Evolutionary conservation across 2,888 invertebrate genomes (phyloP).

Genomic region (Cordilura impudica): DNA sequence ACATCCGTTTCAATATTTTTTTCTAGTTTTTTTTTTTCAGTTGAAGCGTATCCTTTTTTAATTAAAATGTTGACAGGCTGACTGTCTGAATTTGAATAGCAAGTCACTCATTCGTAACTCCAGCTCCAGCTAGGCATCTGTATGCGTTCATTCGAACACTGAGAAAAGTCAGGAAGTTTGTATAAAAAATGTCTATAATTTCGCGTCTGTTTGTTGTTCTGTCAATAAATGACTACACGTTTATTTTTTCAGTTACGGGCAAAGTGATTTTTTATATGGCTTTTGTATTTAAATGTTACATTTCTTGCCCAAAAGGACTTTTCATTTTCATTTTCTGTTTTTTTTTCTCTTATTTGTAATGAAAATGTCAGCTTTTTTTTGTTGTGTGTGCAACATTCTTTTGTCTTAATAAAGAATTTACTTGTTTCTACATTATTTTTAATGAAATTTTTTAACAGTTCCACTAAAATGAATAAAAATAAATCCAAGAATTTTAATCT

Average conservation of each 20-base stretch:
- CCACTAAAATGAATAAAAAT: slow-evolving; percentile 5
- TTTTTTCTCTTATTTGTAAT: slow-evolving; percentile 2
- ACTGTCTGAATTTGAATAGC: slow-evolving; percentile 61
- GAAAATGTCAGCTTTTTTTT: slow-evolving; percentile 18
- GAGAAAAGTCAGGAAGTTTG: slow-evolving; percentile 1
- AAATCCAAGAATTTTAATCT: slow-evolving; percentile 7
- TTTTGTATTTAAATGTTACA: slow-evolving; percentile 8
- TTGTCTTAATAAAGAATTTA: slow-evolving; percentile 32
- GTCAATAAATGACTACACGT: slow-evolving; percentile 64
- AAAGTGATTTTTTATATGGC: slow-evolving; percentile 55
- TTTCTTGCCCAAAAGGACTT: neutral
- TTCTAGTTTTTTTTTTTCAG: slow-evolving; percentile 39
- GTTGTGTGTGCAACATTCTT: slow-evolving; percentile 11
- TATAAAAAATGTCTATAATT: slow-evolving; percentile 36
- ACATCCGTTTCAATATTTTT: slow-evolving; percentile 59
- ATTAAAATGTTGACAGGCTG: slow-evolving; percentile 78
- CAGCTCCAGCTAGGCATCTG: neutral
- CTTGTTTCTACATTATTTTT: slow-evolving; percentile 8
- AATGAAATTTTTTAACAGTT: slow-evolving; percentile 1
- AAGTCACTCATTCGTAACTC: slow-evolving; percentile 49
- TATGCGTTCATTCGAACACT: neutral
- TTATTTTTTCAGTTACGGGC: neutral
- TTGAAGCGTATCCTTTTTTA: slow-evolving; percentile 77
- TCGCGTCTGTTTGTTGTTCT: slow-evolving; percentile 54
- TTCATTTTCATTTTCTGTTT: too few species aligned